These are phyloP conservation scores for Styela clava DNA, from an alignment of 23 tunicate species.

Conservation along the genomic window DNA sequence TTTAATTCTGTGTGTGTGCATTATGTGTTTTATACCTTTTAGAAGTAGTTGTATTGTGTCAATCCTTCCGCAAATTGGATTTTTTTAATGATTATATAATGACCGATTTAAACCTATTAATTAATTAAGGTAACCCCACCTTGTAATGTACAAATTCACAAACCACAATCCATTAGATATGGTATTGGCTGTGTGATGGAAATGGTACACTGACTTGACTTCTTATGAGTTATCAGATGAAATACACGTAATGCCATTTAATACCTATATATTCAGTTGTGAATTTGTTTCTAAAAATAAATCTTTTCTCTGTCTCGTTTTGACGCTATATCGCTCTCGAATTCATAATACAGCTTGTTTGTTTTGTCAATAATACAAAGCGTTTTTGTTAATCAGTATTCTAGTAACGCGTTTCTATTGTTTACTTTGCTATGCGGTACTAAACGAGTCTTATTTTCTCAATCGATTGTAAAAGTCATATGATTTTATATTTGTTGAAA, in stretches of 20 bases:
- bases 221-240: too few relatives aligned
- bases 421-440: background rate
- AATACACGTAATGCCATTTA: too few relatives aligned
- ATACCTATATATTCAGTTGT: background rate
- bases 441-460: background rate
- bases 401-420: background rate
- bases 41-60: too few relatives aligned
- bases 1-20: too few relatives aligned
- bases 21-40: too few relatives aligned
- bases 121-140: background rate
- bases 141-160: background rate
- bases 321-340: background rate
- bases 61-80: too few relatives aligned
- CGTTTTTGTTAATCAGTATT: background rate
- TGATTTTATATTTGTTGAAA: background rate
- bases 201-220: too few relatives aligned
- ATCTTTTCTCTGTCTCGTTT: background rate
- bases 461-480: background rate
- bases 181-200: background rate
- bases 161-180: background rate
- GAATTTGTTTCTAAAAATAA: background rate
- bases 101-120: too few relatives aligned
- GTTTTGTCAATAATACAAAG: background rate
- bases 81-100: too few relatives aligned
- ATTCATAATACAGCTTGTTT: background rate